Conservation (phyloP, 1,140 invertebrate species). For the Drosophila mauritiana region DNA sequence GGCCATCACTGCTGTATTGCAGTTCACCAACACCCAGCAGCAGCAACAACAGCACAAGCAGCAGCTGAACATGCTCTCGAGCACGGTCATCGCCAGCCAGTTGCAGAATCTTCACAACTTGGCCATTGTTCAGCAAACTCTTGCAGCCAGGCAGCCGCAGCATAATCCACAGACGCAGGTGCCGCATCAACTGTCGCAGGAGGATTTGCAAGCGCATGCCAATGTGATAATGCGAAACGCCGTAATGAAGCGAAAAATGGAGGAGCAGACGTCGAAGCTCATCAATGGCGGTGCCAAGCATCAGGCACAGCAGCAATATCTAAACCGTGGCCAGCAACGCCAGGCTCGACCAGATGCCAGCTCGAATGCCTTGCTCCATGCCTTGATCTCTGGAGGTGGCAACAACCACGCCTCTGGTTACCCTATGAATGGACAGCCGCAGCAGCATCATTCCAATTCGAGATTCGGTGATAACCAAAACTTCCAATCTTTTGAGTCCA, state of each 20-base stretch:
- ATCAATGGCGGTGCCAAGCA: slow-evolving; percentile 39
- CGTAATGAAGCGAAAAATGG: slow-evolving; percentile 79
- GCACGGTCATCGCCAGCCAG: slow-evolving; percentile 76
- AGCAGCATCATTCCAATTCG: slow-evolving; percentile 16
- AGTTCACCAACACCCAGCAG: slow-evolving; percentile 81
- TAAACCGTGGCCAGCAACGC: slow-evolving; percentile 31
- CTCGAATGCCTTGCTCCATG: slow-evolving; percentile 63
- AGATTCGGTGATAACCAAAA: slow-evolving; percentile 47
- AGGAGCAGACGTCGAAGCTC: slow-evolving; percentile 69
- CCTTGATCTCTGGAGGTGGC: slow-evolving; percentile 57
- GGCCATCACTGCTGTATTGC: slow-evolving; percentile 78
- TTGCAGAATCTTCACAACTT: slow-evolving; percentile 79
- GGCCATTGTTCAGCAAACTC: slow-evolving; percentile 72
- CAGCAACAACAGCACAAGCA: slow-evolving; percentile 75
- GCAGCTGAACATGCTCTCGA: slow-evolving; percentile 75
- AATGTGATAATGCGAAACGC: slow-evolving; percentile 83
- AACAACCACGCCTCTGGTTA: slow-evolving; percentile 17
- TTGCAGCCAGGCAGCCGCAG: slow-evolving; percentile 66
- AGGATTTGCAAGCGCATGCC: slow-evolving; percentile 77
- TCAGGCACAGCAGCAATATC: slow-evolving; percentile 30
- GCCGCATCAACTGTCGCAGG: slow-evolving; percentile 65
- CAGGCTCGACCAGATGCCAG: slow-evolving; percentile 38
- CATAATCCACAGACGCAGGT: slow-evolving; percentile 30
- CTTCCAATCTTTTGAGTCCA: slow-evolving; percentile 51
- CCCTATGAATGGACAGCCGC: slow-evolving; percentile 22